These are phyloP conservation scores for Idaea straminata DNA, from an alignment of 2,888 invertebrate species.

Conservation along the genomic window DNA sequence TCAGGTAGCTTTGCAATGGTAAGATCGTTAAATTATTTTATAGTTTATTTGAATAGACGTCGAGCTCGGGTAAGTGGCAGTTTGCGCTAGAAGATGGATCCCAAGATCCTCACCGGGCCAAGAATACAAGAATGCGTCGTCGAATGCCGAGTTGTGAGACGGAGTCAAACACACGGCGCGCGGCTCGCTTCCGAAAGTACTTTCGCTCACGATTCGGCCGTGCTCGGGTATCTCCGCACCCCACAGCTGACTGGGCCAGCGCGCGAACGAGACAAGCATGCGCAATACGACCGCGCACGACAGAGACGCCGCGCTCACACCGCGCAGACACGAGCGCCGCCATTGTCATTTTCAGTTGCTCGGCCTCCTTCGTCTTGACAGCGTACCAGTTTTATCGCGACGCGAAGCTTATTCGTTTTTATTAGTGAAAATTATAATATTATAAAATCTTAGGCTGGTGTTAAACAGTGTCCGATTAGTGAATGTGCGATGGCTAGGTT, in stretches of 20 bases:
- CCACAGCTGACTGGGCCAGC: slow-evolving; percentile 73
- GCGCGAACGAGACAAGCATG: slow-evolving; percentile 51
- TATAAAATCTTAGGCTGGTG: slow-evolving; percentile 55
- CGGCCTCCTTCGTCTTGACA: slow-evolving; percentile 71
- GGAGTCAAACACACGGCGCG: slow-evolving; percentile 41
- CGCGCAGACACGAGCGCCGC: slow-evolving; percentile 67
- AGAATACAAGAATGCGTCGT: slow-evolving; percentile 54
- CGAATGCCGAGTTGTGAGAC: slow-evolving; percentile 31
- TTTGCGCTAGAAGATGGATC: slow-evolving; percentile 24
- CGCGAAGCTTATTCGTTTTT: slow-evolving; percentile 63
- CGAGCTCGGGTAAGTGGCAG: not conserved
- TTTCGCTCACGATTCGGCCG: slow-evolving; percentile 68
- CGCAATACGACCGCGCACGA: slow-evolving; percentile 34
- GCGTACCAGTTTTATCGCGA: slow-evolving; percentile 58
- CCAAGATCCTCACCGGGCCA: slow-evolving; percentile 31
- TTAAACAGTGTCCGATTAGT: slow-evolving; percentile 51
- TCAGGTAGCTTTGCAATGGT: not conserved
- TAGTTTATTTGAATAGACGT: slow-evolving; percentile 1
- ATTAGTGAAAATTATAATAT: slow-evolving; percentile 65
- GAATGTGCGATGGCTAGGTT: slow-evolving; percentile 51
- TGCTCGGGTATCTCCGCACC: slow-evolving; percentile 62
- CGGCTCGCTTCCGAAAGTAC: slow-evolving; percentile 66
- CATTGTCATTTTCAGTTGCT: slow-evolving; percentile 66
- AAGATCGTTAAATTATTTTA: not conserved
- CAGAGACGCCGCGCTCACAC: slow-evolving; percentile 39